A percentile compares a stretch with the other conserved stretches of the same genome.
These are phyloP conservation scores for Spheniscus humboldti DNA, from an alignment of 2,797 vertebrate genomes.

Conservation along the genomic window DNA sequence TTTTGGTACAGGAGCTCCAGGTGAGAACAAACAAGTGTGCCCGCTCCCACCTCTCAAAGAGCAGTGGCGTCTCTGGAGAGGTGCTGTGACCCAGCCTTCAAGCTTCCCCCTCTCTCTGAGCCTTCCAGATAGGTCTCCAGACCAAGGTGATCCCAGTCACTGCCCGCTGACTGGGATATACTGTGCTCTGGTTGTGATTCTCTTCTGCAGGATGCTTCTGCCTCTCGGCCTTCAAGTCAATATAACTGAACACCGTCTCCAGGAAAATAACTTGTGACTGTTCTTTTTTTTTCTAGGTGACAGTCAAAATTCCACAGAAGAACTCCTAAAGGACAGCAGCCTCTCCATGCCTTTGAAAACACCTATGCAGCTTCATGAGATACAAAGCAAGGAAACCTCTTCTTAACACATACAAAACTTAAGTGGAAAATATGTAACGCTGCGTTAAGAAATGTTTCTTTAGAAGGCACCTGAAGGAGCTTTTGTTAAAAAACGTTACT, in stretches of 20 bases:
- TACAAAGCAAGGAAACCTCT: background rate
- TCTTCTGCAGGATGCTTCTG: background rate
- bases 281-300: constrained; percentile 77
- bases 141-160: background rate
- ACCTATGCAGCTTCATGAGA: background rate
- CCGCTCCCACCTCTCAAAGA: background rate
- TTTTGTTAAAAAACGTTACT: background rate
- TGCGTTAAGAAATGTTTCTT: background rate
- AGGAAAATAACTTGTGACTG: background rate
- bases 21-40: background rate
- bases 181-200: background rate
- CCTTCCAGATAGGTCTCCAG: background rate
- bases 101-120: background rate
- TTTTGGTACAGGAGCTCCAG: background rate
- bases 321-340: constrained; percentile 79
- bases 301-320: constrained; percentile 89
- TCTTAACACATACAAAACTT: background rate
- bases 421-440: background rate
- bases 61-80: background rate
- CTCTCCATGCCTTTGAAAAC: background rate
- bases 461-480: background rate
- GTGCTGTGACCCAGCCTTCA: background rate
- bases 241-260: background rate
- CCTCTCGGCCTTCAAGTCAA: background rate
- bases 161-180: background rate